Percentiles rank a stretch among this genome's conserved stretches.
phyloP scores from a whole-genome alignment of 1,140 invertebrate species.

The Babylonia areolata region DNA sequence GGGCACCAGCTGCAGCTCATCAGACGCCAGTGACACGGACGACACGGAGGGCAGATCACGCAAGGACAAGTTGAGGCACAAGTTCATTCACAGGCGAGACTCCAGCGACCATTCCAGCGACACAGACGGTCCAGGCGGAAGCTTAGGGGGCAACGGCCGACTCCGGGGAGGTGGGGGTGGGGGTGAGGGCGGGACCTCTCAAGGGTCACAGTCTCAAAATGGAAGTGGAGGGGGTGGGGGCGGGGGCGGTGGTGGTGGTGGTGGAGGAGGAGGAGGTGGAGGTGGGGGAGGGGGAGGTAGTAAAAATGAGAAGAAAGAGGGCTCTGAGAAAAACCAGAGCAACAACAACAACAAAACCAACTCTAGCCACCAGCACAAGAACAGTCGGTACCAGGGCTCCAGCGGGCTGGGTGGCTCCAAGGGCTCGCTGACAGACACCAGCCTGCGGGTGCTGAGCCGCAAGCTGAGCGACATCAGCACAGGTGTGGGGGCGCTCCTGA shows the following conservation, averaged over 20 bases:
- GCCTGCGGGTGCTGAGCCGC: slow-evolving; percentile 19
- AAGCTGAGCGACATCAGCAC: slow-evolving; percentile 34
- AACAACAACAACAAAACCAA: slow-evolving; percentile 35
- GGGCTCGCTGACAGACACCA: slow-evolving; percentile 23
- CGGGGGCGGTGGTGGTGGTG: slow-evolving; percentile 26
- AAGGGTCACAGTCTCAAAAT: slow-evolving; percentile 19
- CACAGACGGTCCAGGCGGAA: slow-evolving; percentile 66
- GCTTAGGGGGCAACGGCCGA: slow-evolving; percentile 53
- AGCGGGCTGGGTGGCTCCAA: slow-evolving; percentile 4
- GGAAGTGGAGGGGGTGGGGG: slow-evolving; percentile 39
- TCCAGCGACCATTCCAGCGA: slow-evolving; percentile 76
- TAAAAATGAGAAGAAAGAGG: slow-evolving; percentile 45
- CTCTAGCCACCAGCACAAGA: slow-evolving; percentile 25
- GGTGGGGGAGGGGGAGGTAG: slow-evolving; percentile 25
- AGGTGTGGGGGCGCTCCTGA: slow-evolving; percentile 23
- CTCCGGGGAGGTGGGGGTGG: slow-evolving; percentile 26
- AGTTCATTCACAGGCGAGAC: slow-evolving; percentile 69
- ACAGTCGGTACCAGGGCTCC: slow-evolving; percentile 11
- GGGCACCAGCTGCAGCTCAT: slow-evolving; percentile 91
- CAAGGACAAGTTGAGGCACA: slow-evolving; percentile 82
- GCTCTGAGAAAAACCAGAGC: slow-evolving; percentile 37
- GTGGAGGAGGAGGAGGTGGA: slow-evolving; percentile 25
- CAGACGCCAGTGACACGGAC: slow-evolving; percentile 90
- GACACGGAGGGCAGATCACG: slow-evolving; percentile 90
- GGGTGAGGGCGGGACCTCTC: slow-evolving; percentile 35